Percentiles rank a stretch among this genome's conserved stretches.
These are phyloP conservation scores for Mastomys natalensis DNA, from an alignment of 2,113 vertebrate genomes.

Conservation along the genomic window DNA sequence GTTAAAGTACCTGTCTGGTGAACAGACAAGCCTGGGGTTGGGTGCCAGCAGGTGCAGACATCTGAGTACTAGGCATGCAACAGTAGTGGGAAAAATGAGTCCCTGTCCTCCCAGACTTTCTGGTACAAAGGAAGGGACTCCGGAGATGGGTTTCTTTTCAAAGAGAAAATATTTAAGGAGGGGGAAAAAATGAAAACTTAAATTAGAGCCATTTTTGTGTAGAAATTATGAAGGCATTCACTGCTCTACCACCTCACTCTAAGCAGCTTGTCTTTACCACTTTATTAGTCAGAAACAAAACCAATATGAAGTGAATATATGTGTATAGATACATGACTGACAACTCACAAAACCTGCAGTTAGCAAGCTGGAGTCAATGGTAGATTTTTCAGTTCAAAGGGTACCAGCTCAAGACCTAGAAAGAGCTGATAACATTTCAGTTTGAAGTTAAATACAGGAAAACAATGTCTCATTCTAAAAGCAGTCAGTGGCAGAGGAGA, in stretches of 20 bases:
- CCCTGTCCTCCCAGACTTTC: not conserved
- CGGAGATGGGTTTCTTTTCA: not conserved
- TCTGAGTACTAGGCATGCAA: not conserved
- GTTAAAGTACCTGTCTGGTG: not conserved
- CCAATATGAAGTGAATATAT: not conserved
- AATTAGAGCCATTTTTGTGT: not conserved
- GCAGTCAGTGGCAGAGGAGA: not conserved
- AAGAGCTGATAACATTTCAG: not conserved
- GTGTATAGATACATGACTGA: too few species aligned
- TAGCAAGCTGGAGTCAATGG: not conserved
- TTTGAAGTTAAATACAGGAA: not conserved
- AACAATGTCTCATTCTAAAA: not conserved
- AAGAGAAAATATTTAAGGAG: not conserved
- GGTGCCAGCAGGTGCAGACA: not conserved
- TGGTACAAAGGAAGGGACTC: not conserved
- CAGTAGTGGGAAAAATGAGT: not conserved
- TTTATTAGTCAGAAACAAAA: not conserved
- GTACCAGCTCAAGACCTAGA: not conserved
- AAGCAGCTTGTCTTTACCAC: not conserved
- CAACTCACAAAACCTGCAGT: not conserved
- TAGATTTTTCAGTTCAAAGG: too few species aligned
- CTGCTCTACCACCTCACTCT: not conserved
- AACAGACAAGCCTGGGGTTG: not conserved
- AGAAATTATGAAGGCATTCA: not conserved
- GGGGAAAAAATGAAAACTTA: not conserved